Base-by-base conservation (phyloP, 1,140 invertebrate species). In the Apis florea region DNA sequence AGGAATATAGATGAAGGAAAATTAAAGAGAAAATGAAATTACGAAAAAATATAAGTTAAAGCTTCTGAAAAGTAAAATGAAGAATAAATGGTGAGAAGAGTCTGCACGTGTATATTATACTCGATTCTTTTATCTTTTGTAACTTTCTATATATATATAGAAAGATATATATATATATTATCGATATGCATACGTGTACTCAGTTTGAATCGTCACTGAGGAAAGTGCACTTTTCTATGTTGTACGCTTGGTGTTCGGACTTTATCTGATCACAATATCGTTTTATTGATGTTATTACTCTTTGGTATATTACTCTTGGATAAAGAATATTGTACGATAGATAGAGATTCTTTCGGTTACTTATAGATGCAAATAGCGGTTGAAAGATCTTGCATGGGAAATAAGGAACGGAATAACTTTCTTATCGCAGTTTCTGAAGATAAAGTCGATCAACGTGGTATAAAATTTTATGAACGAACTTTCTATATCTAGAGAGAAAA, bases 51-150 rank as follows among this genome's bases (percentile, higher is more conserved):
- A 59, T 54, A 69, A 13, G 24, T 40, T 54, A 40, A 49, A 54
- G 11, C 31, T 59, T 31, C n/a, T n/a, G 21, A 31, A 31, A 78
- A 63, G 51, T 70, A 63, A 63, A 69, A 58, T 26, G 15, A 19
- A 40, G 47, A 26, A 61, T 51, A 75, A n/a, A 53, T 21, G n/a
- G 69, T 67, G n/a, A 31, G 58, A 51, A n/a, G 54, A 51, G 54
- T 70, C 79, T 77, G 61, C 77, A 80, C 77, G 77, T 83, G 78
- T 83, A 85, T 64, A 84, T 84, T 83, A 83, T 84, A 83, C 83
- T 86, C 81, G 85, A 87, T 88, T 83, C 88, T 89, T 89, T 89
- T 87, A 89, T 88, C 88, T 87, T 89, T 89, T 89, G 85, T 88
- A 89, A 89, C 87, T 89, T 89, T 89, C 88, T 89, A 86, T 84